Evolutionary conservation across 2,797 vertebrate genomes (phyloP).

Genomic region (Pelochelys cantorii): DNA sequence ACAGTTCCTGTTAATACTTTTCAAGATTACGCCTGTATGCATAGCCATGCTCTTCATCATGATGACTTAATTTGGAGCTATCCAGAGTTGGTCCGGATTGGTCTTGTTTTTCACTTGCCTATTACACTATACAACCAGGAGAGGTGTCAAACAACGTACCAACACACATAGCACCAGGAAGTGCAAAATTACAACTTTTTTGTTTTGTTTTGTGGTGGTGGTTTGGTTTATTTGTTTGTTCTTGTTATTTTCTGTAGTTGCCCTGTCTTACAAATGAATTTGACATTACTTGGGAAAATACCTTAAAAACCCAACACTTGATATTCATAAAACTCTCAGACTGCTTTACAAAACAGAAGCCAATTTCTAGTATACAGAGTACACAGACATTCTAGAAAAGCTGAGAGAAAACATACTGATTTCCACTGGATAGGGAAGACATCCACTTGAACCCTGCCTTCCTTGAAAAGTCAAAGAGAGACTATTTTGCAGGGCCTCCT

Average conservation of each 20-base stretch:
- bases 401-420: background rate
- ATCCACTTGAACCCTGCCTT: background rate
- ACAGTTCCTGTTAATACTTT: background rate
- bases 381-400: background rate
- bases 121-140: background rate
- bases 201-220: background rate
- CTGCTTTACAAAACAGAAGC: background rate
- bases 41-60: background rate
- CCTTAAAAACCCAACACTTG: background rate
- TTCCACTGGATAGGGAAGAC: background rate
- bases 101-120: background rate
- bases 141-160: background rate
- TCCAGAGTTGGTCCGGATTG: background rate
- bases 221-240: background rate
- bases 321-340: background rate
- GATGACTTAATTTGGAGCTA: background rate
- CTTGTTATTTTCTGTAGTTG: background rate
- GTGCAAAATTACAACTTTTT: background rate
- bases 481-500: background rate
- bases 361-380: background rate
- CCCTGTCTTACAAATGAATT: background rate
- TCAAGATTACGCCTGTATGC: background rate
- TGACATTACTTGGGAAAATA: background rate
- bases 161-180: background rate
- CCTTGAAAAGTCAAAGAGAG: background rate